A percentile compares a stretch with the other conserved stretches of the same genome.
These are phyloP conservation scores for Callipepla californica DNA, from an alignment of 2,113 vertebrate genomes.

Conservation along the genomic window DNA sequence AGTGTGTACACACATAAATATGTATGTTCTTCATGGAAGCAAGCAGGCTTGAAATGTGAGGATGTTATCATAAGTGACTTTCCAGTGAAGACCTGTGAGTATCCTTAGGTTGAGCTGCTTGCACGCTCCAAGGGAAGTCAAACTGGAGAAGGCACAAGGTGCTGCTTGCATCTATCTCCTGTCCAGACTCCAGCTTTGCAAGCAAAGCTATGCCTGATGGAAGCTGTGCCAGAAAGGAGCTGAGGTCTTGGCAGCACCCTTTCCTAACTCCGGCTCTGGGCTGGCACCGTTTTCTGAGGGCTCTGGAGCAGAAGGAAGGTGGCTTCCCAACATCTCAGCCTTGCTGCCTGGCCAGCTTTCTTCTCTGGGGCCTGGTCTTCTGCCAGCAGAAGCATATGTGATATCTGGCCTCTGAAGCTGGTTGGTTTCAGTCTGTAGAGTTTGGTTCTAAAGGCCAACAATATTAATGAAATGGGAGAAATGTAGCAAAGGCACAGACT, in stretches of 20 bases:
- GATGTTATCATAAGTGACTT: neutral
- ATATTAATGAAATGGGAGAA: neutral
- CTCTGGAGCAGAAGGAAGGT: conserved; percentile 22
- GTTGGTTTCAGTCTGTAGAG: neutral
- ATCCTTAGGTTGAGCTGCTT: neutral
- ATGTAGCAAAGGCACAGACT: neutral
- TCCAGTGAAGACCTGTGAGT: neutral
- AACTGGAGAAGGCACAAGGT: neutral
- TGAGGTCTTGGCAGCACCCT: conserved; percentile 16
- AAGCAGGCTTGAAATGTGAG: neutral
- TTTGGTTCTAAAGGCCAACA: neutral
- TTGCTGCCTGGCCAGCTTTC: neutral
- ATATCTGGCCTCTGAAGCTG: neutral
- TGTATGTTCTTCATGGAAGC: neutral
- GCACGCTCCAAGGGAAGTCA: neutral
- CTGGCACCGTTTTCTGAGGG: neutral
- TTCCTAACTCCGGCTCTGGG: conserved; percentile 13
- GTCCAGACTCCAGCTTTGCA: neutral
- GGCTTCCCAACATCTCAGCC: neutral
- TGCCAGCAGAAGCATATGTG: conserved; percentile 22
- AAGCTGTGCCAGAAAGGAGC: conserved; percentile 30
- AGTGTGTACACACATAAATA: neutral
- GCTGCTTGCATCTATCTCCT: neutral
- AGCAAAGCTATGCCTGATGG: neutral
- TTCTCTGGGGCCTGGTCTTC: neutral